A percentile compares a stretch with the other conserved stretches of the same genome.
These are phyloP conservation scores for Cataglyphis altisquamis DNA, from an alignment of 2,888 invertebrate genomes.

Conservation along the genomic window DNA sequence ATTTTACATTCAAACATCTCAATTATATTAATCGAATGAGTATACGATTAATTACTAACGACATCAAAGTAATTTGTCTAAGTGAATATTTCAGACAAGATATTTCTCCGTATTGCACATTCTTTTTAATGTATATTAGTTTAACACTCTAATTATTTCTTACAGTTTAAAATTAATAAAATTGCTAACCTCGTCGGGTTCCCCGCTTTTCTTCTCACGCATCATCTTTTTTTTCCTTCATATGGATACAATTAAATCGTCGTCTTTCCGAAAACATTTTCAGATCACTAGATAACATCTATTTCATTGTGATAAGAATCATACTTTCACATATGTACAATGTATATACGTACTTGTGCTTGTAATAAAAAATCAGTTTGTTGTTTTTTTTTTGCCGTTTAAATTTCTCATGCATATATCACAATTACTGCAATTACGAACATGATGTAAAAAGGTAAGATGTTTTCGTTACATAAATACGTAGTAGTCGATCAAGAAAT, in stretches of 20 bases:
- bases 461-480: not conserved
- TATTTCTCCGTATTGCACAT: too few relatives aligned
- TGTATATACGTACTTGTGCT: not conserved
- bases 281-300: not conserved
- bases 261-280: not conserved
- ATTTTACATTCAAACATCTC: not conserved
- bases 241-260: not conserved
- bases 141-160: not conserved
- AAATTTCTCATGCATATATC: not conserved
- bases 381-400: not conserved
- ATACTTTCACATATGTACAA: not conserved
- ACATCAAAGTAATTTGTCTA: not conserved
- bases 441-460: not conserved
- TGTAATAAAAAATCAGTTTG: not conserved
- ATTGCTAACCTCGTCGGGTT: slow-evolving; percentile 60
- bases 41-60: not conserved
- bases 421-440: not conserved
- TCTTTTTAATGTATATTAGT: not conserved
- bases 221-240: slow-evolving; percentile 45
- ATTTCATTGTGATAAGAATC: not conserved
- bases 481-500: not conserved
- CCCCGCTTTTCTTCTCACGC: slow-evolving; percentile 50
- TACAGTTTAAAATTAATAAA: slow-evolving; percentile 8
- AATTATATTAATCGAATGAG: not conserved
- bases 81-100: not conserved